A percentile compares a stretch with the other conserved stretches of the same genome.
Evolutionary conservation across 2,888 invertebrate genomes (phyloP).

Genomic region (Parelbella ahira): DNA sequence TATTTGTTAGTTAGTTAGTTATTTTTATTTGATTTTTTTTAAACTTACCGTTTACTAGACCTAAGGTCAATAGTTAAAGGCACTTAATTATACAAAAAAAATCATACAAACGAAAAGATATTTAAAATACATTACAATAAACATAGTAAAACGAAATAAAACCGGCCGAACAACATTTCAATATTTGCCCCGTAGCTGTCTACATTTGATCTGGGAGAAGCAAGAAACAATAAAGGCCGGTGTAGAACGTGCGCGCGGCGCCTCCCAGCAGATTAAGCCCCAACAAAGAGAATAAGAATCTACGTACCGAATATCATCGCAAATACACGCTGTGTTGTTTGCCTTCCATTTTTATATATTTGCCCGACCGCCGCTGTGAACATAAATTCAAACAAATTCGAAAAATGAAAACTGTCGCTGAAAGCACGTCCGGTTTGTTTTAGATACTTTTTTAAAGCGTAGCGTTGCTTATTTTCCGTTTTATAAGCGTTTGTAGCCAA

Average conservation of each 20-base stretch:
- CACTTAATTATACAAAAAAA: no score
- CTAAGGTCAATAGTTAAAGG: no score
- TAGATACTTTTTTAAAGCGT: slow-evolving; percentile 8
- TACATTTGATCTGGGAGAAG: slow-evolving; percentile 41
- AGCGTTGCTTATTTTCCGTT: no score
- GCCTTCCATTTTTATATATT: slow-evolving; percentile 66
- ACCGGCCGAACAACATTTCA: slow-evolving; percentile 6
- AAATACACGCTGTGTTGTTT: slow-evolving; percentile 69
- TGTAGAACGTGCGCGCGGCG: slow-evolving; percentile 61
- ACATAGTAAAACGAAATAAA: slow-evolving; percentile 8
- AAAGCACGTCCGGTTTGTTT: slow-evolving; percentile 51
- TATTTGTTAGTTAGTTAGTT: no score
- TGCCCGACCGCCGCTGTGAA: slow-evolving; percentile 38
- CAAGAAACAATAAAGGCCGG: slow-evolving; percentile 65
- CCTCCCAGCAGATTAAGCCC: slow-evolving; percentile 61
- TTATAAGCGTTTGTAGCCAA: no score
- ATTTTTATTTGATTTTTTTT: no score
- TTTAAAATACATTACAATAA: not conserved
- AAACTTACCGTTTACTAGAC: no score
- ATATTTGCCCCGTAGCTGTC: slow-evolving; percentile 23
- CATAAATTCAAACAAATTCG: slow-evolving; percentile 51
- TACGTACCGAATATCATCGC: slow-evolving; percentile 59
- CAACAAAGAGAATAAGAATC: slow-evolving; percentile 67
- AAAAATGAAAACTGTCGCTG: slow-evolving; percentile 53
- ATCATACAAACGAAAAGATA: no score